A percentile compares a stretch with the other conserved stretches of the same genome.
Evolutionary conservation across 2,888 invertebrate species (phyloP).

Genomic region (Hirudinaria manillensis): DNA sequence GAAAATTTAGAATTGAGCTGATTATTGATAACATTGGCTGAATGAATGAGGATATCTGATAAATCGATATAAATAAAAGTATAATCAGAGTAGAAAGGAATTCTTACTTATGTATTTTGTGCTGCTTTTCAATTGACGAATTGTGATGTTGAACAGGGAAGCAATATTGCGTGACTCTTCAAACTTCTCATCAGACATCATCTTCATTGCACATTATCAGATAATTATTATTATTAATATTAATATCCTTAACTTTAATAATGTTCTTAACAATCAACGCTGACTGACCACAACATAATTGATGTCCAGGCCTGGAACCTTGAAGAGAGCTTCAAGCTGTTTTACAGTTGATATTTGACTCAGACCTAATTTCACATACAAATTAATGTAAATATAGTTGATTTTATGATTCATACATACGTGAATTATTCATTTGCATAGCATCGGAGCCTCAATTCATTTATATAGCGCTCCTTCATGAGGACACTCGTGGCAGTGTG

Average conservation of each 20-base stretch:
- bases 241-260: neutral
- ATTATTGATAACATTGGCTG: neutral
- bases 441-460: no score
- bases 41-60: no score
- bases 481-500: no score
- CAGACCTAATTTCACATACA: constrained; percentile 45
- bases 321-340: constrained; percentile 57
- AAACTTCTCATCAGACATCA: constrained; percentile 53
- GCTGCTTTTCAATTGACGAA: constrained; percentile 48
- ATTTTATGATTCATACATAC: no score
- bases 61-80: neutral
- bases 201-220: constrained; percentile 39
- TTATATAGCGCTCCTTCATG: neutral
- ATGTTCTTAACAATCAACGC: neutral
- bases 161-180: constrained; percentile 52
- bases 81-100: neutral
- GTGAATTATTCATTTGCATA: no score
- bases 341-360: constrained; percentile 53
- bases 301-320: constrained; percentile 58
- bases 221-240: neutral
- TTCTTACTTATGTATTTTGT: constrained; percentile 38
- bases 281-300: constrained; percentile 53
- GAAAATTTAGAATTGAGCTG: no score
- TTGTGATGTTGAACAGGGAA: constrained; percentile 52
- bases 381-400: neutral